These are phyloP conservation scores for Spheniscus mendiculus DNA, from an alignment of 2,113 vertebrate genomes.

Conservation along the genomic window DNA sequence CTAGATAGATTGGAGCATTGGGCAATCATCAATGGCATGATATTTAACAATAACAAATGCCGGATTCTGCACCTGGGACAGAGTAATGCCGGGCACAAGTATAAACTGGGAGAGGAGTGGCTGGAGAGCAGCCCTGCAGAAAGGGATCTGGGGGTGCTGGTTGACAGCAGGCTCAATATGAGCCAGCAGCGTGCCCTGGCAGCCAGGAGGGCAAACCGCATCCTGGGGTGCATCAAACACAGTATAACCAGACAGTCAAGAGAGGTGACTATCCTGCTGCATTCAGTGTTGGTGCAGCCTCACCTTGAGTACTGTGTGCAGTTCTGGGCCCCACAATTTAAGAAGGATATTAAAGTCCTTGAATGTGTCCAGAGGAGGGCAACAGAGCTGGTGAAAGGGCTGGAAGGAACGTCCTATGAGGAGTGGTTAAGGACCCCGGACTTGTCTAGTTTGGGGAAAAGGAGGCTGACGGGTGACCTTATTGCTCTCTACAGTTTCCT, in stretches of 20 bases:
- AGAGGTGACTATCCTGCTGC: not conserved
- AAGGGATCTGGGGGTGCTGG: not conserved
- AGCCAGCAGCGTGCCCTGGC: not conserved
- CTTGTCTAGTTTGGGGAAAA: not conserved
- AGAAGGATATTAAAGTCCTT: not conserved
- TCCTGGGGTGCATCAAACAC: not conserved
- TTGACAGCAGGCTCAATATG: not conserved
- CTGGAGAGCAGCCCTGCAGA: not conserved
- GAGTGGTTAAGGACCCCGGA: not conserved
- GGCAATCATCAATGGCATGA: not conserved
- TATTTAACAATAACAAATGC: not conserved
- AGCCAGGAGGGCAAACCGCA: not conserved
- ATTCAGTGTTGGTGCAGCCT: not conserved
- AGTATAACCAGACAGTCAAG: not conserved
- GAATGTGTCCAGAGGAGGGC: not conserved
- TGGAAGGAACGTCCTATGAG: not conserved
- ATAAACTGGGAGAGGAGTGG: not conserved
- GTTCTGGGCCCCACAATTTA: not conserved
- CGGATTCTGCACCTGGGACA: not conserved
- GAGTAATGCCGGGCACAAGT: not conserved
- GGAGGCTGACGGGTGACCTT: not conserved
- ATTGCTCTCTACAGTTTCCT: not conserved
- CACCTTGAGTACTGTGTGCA: not conserved
- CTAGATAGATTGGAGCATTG: not conserved
- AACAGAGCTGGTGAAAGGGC: not conserved